A percentile compares a stretch with the other conserved stretches of the same genome.
Evolutionary conservation across 2,113 vertebrate genomes (phyloP).

Genomic region (Orcinus orca): DNA sequence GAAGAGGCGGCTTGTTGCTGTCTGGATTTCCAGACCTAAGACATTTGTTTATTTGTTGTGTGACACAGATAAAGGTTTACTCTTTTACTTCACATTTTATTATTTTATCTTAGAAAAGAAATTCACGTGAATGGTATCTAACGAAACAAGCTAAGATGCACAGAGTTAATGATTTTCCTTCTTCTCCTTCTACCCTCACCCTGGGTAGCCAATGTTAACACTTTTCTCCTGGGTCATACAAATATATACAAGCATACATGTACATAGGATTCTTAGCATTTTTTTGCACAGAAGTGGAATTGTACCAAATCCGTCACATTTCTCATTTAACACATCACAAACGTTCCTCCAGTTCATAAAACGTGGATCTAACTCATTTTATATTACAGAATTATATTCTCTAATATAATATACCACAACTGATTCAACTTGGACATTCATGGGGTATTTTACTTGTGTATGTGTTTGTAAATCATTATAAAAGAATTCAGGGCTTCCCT

Average conservation of each 20-base stretch:
- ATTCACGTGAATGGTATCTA: background rate
- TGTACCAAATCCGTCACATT: background rate
- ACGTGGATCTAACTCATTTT: background rate
- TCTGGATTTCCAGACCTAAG: background rate
- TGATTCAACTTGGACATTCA: background rate
- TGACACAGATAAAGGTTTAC: background rate
- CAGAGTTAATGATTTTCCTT: background rate
- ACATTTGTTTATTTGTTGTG: slow-evolving; percentile 10
- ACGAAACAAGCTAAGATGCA: background rate
- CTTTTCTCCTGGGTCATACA: background rate
- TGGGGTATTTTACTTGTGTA: background rate
- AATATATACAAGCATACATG: background rate
- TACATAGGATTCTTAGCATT: background rate
- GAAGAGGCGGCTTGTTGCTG: background rate
- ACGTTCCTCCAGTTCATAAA: background rate
- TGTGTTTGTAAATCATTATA: background rate
- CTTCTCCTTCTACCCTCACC: background rate
- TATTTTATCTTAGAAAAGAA: slow-evolving; percentile 14
- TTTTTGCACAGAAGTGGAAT: background rate
- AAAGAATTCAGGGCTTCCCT: background rate
- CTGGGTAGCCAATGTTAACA: background rate
- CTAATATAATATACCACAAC: background rate
- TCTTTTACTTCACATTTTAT: background rate
- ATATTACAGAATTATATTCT: background rate
- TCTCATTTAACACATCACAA: slow-evolving; percentile 10